Conservation (phyloP, 2,888 invertebrate genomes). For the Cacoxenus indagator region DNA sequence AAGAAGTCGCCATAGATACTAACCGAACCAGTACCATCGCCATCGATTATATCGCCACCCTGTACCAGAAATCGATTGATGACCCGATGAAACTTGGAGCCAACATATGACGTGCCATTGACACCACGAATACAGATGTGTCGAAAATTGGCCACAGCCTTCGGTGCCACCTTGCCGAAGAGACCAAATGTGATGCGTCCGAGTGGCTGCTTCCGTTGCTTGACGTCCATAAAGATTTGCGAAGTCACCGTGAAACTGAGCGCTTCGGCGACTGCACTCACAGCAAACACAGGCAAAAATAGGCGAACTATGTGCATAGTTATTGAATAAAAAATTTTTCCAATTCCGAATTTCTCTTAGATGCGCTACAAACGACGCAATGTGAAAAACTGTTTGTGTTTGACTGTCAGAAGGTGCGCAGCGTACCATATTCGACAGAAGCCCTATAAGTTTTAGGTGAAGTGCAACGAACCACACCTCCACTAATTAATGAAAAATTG, state of each 20-base stretch:
- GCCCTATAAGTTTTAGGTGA: constrained; percentile 52
- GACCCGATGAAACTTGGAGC: constrained; percentile 86
- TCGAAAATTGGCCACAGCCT: constrained; percentile 88
- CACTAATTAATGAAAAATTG: constrained; percentile 19
- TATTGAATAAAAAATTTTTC: background rate
- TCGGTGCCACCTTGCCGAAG: constrained; percentile 85
- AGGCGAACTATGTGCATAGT: constrained; percentile 44
- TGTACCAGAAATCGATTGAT: constrained; percentile 93
- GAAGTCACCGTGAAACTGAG: constrained; percentile 67
- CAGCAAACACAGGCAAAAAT: constrained; percentile 34
- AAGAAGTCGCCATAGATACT: constrained; percentile 90
- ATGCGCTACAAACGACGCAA: background rate
- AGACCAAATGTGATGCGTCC: constrained; percentile 88
- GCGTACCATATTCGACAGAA: constrained; percentile 28
- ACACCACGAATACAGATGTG: constrained; percentile 83
- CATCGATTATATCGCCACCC: constrained; percentile 87
- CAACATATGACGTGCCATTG: constrained; percentile 83
- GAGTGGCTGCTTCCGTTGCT: constrained; percentile 78
- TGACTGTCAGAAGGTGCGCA: background rate
- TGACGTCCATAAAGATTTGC: constrained; percentile 85
- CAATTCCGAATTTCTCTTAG: background rate
- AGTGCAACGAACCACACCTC: constrained; percentile 48
- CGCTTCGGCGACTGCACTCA: constrained; percentile 32
- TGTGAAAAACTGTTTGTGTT: background rate
- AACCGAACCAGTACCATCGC: constrained; percentile 85